phyloP scores from a whole-genome alignment of 2,797 vertebrate species.

The Huso huso region DNA sequence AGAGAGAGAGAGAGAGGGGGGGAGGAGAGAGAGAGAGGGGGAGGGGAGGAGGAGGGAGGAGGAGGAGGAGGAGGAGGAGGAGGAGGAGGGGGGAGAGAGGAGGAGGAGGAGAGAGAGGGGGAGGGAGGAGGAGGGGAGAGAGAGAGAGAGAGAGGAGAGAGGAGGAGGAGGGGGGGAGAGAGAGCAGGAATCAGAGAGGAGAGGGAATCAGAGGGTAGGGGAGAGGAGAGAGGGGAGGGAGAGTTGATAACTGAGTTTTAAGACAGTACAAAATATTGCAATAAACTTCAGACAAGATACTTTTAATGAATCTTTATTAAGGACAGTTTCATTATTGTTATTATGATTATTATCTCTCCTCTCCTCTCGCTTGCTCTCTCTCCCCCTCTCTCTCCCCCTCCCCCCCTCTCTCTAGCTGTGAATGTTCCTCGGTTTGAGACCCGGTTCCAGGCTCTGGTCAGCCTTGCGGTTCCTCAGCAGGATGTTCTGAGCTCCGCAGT shows the following conservation, averaged over 20 bases:
- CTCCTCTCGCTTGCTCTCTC: background rate
- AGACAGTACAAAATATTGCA: no score
- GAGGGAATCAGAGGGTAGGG: background rate
- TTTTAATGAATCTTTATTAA: no score
- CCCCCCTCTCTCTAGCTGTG: constrained; percentile 54
- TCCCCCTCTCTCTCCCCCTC: background rate
- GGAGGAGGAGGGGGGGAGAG: background rate
- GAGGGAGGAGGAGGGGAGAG: background rate
- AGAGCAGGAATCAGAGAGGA: background rate
- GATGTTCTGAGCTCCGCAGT: constrained; percentile 51
- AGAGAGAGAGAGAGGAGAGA: background rate
- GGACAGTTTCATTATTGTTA: background rate
- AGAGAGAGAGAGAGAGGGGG: background rate
- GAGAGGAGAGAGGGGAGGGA: background rate
- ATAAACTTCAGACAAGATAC: no score
- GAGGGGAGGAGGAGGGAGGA: background rate
- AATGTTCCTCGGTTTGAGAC: constrained; percentile 64
- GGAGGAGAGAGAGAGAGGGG: background rate
- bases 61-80: background rate
- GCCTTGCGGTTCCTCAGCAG: constrained; percentile 58
- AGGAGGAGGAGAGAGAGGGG: no score
- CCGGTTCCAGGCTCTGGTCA: constrained; percentile 66
- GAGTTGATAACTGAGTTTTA: background rate
- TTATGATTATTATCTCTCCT: background rate
- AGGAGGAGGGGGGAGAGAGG: no score